Base-by-base conservation (phyloP, 2,797 vertebrate genomes). In the Pangasius mekongensis region DNA sequence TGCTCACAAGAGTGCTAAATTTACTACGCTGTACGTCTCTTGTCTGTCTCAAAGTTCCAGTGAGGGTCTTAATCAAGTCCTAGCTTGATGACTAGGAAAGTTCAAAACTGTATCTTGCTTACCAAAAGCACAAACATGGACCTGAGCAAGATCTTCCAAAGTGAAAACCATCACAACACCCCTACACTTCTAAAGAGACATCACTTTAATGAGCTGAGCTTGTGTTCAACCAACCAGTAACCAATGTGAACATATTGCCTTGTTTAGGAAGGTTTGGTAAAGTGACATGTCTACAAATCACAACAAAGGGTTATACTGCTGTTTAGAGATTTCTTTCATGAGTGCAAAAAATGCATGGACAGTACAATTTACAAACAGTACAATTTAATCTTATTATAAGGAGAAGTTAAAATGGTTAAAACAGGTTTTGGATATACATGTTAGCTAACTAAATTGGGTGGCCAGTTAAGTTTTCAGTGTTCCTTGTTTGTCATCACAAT, bases 1-100 rank as follows among this genome's bases (percentile, higher is more conserved):
- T 94, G 95, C 95, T 93, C 94, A 94, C 94, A 93, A 90, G 33
- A 90, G 33, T 47, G 94, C 95, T 95, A 95, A 95, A 96, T 95
- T 95, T 95, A 96, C 94, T 94, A 93, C 89, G 64, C 71, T 82
- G 54, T 86, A 87, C 62, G 66, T 90, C 84, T 89, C 76, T 86
- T 77, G 69, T 69, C 54, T 71, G 22, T 82, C 47, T 78, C 27
- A 3, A 80, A 60, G 56, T 56, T 89, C 56, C n/a, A 85, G 20
- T 60, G 13, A 64, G 81, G 73, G 87, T 89, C 88, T 91, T 87
- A 86, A 91, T 91, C 87, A 87, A 89, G 77, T 64, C 47, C 74
- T 18, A 54, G 18, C 60, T 60, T 69, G 56, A 66, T 84, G 71
- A 49, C 86, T 71, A 85, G 36, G 39, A 27, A 82, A 84, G 71